Evolutionary conservation across 2,113 vertebrate species (phyloP).

Genomic region (Hypocryptadius cinnamomeus): DNA sequence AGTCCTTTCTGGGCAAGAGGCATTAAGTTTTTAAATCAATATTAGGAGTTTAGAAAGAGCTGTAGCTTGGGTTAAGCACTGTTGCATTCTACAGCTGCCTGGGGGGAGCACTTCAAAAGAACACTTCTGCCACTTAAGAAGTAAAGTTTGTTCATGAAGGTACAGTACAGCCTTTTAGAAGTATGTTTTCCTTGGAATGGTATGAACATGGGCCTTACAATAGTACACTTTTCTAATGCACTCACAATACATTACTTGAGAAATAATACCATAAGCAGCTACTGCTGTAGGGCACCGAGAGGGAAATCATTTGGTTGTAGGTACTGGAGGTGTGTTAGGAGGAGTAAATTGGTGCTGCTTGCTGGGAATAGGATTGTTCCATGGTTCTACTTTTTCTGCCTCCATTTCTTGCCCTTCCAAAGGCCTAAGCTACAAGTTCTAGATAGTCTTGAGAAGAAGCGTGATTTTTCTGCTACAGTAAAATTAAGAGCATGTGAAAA

Average conservation of each 20-base stretch:
- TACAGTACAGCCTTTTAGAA: slow-evolving; percentile 25
- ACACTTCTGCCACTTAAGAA: slow-evolving; percentile 47
- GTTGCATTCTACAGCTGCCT: slow-evolving; percentile 56
- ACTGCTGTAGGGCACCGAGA: not conserved
- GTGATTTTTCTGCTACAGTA: not conserved
- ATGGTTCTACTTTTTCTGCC: not conserved
- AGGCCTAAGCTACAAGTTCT: not conserved
- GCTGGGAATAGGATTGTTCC: not conserved
- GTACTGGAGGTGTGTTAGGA: not conserved
- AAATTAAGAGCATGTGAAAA: not conserved
- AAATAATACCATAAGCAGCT: not conserved
- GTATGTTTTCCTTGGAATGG: slow-evolving; percentile 12
- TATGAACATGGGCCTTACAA: not conserved
- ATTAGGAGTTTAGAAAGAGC: slow-evolving; percentile 58
- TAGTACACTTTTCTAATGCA: not conserved
- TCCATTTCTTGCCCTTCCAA: not conserved
- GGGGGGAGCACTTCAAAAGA: slow-evolving; percentile 64
- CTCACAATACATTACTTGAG: not conserved
- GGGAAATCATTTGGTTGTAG: not conserved
- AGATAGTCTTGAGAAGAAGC: not conserved
- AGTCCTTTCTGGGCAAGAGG: slow-evolving; percentile 60
- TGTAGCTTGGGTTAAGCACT: slow-evolving; percentile 51
- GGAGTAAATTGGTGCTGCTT: not conserved
- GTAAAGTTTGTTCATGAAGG: slow-evolving; percentile 53
- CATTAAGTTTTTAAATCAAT: slow-evolving; percentile 67